These are phyloP conservation scores for Trematomus loennbergii DNA, from an alignment of 2,113 vertebrate genomes.

Conservation along the genomic window DNA sequence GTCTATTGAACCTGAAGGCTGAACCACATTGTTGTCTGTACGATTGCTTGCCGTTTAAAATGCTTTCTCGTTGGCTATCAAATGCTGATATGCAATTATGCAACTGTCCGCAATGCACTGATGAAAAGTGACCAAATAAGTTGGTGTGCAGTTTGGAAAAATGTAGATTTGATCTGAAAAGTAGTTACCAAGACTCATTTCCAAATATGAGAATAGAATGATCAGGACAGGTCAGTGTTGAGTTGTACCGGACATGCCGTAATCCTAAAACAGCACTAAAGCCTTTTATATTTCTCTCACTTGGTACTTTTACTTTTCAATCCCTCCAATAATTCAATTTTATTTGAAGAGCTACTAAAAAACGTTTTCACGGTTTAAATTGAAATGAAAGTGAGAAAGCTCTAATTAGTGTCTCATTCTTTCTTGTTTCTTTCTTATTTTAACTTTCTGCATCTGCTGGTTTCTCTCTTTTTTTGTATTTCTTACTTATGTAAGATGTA, in stretches of 20 bases:
- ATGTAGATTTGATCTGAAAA: constrained; percentile 25
- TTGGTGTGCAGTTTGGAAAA: constrained; percentile 3
- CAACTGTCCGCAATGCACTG: not conserved
- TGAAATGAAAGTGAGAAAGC: constrained; percentile 41
- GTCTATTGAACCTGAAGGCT: constrained; percentile 17
- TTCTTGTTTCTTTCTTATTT: not conserved
- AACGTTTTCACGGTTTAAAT: constrained; percentile 19
- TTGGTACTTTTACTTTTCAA: not conserved
- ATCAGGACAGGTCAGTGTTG: constrained; percentile 11
- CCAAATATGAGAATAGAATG: not conserved
- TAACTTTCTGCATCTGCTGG: not conserved
- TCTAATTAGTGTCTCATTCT: constrained; percentile 29
- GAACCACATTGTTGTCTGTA: constrained; percentile 12
- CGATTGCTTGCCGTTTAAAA: not conserved
- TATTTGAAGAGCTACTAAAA: not conserved
- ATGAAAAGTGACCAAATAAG: constrained; percentile 31
- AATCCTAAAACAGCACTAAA: too few relatives aligned
- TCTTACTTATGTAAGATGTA: constrained; percentile 28
- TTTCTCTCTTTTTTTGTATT: constrained; percentile 11
- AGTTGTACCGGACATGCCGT: not conserved
- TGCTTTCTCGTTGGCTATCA: not conserved
- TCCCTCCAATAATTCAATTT: not conserved
- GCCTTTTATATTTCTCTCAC: not conserved
- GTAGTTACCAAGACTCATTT: not conserved
- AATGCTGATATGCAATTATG: not conserved